Conservation (phyloP, 1,140 invertebrate genomes). For the Steinernema khuongi region DNA sequence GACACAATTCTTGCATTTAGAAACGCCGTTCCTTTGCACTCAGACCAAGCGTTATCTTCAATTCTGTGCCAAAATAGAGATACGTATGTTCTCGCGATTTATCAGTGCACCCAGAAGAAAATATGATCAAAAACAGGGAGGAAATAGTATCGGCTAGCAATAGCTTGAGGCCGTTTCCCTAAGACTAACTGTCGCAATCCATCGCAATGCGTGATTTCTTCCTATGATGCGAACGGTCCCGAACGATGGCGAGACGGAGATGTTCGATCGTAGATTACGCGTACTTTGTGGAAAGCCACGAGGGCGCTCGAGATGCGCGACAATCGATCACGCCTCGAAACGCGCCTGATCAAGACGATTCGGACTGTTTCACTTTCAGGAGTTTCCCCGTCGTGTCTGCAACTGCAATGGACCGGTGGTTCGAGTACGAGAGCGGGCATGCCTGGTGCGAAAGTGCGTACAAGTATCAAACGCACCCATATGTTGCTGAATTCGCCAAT, state of each 20-base stretch:
- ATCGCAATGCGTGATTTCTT: neutral
- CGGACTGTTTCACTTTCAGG: neutral
- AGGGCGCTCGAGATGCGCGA: neutral
- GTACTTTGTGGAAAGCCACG: neutral
- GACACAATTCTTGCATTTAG: no score
- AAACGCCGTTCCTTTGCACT: no score
- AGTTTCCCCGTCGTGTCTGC: neutral
- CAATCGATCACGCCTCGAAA: neutral
- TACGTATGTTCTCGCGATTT: no score
- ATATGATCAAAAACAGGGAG: no score
- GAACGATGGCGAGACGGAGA: neutral
- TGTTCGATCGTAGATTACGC: neutral
- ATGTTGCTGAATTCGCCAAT: constrained; percentile 51
- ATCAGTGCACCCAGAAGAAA: no score
- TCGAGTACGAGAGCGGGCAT: constrained; percentile 52
- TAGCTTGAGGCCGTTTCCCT: no score
- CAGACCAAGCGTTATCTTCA: no score
- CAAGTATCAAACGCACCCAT: constrained; percentile 53
- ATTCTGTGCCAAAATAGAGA: no score
- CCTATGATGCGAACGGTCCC: neutral
- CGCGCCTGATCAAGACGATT: neutral
- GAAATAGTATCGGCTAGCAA: no score
- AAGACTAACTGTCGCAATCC: neutral
- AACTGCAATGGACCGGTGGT: constrained; percentile 35
- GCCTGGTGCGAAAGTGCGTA: constrained; percentile 54